Evolutionary conservation across 2,888 invertebrate species (phyloP), one percentile per base, ranked within the genome.

Genomic region (Cacoxenus indagator): DNA sequence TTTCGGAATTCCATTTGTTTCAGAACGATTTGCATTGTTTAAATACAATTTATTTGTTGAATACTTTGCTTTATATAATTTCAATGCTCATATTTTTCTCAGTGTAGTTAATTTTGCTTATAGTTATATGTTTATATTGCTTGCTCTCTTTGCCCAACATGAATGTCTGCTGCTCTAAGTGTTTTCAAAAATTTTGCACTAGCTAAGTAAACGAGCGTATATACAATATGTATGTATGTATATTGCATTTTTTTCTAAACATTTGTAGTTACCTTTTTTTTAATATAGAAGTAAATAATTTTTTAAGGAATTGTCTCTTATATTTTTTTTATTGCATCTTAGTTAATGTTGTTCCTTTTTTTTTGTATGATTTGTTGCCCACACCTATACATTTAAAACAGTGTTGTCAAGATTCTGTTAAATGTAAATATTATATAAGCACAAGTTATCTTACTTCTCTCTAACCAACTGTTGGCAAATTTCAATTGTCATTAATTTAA

Each of bases 131-230:
- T 81, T 75, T 82, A 75, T 75, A 81, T 80, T 75, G 72, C 70
- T 77, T 80, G 64, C 72, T 61, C 65, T 70, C 19, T 31, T 14
- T 43, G 57, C 69, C 71, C 67, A 45, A 61, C 67, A 75, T 82
- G 84, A 81, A 83, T 81, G 78, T 79, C 82, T 78, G 81, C 82
- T 80, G 81, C 78, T 73, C 76, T 82, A 82, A 84, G 76, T 59
- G 4, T 29, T 57, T 67, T 31, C 6, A 67, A 46, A 69, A 70
- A 66, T 68, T 69, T 48, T 68, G 67, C 67, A 68, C 70, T 73
- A 73, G 70, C 73, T 73, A 73, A 59, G 59, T 55, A 26, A 27
- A 61, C 45, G 29, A 31, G 65, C 45, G n/a, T 65, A 14, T 26
- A 26, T 61, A 22, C 11, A 37, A 17, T 61, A 11, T 19, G 31